Evolutionary conservation across 2,888 invertebrate genomes (phyloP).

Genomic region (Pterobdella sp.): DNA sequence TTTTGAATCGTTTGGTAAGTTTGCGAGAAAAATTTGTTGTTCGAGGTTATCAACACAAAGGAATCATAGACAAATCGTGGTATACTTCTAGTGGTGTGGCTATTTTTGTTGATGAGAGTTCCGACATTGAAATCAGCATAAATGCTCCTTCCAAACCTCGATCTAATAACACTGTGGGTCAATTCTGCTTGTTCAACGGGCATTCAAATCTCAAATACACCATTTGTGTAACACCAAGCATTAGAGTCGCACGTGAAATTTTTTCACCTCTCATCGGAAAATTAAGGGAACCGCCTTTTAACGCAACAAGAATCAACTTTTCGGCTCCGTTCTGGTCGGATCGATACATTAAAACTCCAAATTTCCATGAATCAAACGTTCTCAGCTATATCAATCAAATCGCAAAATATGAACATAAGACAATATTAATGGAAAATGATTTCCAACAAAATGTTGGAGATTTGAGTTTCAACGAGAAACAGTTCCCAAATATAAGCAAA

Average conservation of each 20-base stretch:
- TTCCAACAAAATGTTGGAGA: constrained; percentile 83
- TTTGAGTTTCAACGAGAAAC: constrained; percentile 64
- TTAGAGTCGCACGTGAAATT: constrained; percentile 61
- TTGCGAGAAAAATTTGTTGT: constrained; percentile 40
- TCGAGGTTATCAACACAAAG: constrained; percentile 3
- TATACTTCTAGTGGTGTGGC: constrained; percentile 64
- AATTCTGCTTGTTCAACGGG: constrained; percentile 51
- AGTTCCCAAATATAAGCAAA: constrained; percentile 63
- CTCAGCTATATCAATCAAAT: constrained; percentile 38
- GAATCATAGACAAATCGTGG: constrained; percentile 51
- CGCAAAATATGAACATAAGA: constrained; percentile 38
- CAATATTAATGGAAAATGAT: constrained; percentile 65
- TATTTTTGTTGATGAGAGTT: constrained; percentile 59
- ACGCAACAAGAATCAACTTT: constrained; percentile 53
- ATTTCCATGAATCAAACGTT: constrained; percentile 58
- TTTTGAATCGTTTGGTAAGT: constrained; percentile 58
- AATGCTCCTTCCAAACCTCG: constrained; percentile 51
- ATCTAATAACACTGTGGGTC: constrained; percentile 41
- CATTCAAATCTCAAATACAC: constrained; percentile 54
- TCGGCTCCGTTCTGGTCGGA: constrained; percentile 78
- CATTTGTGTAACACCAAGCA: constrained; percentile 57
- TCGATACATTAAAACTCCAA: constrained; percentile 67
- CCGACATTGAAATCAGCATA: constrained; percentile 70
- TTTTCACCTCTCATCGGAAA: constrained; percentile 53
- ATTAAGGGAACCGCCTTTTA: constrained; percentile 50